phyloP scores from a whole-genome alignment of 2,113 vertebrate genomes.

The Gambusia affinis region DNA sequence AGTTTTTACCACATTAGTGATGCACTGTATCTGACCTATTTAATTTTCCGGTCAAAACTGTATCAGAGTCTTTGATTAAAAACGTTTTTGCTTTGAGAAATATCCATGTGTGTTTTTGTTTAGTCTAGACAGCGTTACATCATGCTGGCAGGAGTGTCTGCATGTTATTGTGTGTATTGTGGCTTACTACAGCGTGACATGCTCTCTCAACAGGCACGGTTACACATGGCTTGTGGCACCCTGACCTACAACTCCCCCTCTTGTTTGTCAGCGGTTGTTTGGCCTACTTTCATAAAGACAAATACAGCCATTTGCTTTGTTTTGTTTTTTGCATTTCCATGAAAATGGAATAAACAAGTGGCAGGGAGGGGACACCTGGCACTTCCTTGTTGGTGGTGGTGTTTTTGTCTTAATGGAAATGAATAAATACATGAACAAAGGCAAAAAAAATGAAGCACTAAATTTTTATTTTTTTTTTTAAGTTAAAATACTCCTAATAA shows the following conservation, averaged over 20 bases:
- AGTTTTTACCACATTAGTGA: neutral
- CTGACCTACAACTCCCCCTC: constrained; percentile 77
- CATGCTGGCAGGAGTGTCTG: constrained; percentile 57
- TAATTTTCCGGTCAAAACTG: neutral
- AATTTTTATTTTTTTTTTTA: neutral
- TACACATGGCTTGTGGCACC: constrained; percentile 72
- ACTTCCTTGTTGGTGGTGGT: neutral
- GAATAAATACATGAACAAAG: neutral
- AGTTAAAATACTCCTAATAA: neutral
- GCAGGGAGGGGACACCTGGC: constrained; percentile 39
- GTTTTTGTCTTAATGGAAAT: neutral
- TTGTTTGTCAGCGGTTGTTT: constrained; percentile 79
- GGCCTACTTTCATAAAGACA: constrained; percentile 82
- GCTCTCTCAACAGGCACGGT: constrained; percentile 66
- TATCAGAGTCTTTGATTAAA: neutral
- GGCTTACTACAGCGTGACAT: constrained; percentile 64
- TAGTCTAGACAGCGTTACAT: constrained; percentile 72
- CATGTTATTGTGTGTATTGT: constrained; percentile 70
- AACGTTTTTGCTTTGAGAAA: neutral
- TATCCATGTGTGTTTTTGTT: constrained; percentile 38
- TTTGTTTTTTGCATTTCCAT: constrained; percentile 76
- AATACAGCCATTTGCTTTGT: constrained; percentile 78
- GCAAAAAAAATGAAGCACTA: neutral
- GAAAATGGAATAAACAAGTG: constrained; percentile 74
- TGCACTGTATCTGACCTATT: neutral